These are phyloP conservation scores for Channallabes apus DNA, from an alignment of 2,797 vertebrate species.

Conservation along the genomic window DNA sequence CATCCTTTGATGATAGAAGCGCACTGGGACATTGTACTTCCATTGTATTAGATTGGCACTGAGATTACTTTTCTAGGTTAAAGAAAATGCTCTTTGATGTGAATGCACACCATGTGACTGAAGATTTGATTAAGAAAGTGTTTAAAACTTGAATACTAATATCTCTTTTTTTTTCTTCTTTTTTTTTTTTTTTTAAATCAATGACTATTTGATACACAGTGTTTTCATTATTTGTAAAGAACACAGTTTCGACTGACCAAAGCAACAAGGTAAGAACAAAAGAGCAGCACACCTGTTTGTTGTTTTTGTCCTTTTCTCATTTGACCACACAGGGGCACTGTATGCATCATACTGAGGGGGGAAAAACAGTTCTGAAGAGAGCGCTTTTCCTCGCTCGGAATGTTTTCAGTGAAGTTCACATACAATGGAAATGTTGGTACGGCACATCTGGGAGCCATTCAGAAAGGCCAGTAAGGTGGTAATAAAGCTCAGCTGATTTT, in stretches of 20 bases:
- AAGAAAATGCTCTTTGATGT: neutral
- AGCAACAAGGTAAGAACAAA: slow-evolving; percentile 41
- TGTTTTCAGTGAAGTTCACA: slow-evolving; percentile 28
- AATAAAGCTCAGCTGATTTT: slow-evolving; percentile 27
- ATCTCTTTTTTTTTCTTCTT: neutral
- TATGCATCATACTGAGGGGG: neutral
- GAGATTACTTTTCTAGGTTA: neutral
- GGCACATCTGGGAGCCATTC: slow-evolving; percentile 3
- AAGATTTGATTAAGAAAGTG: neutral
- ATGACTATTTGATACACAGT: neutral
- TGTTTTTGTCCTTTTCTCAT: slow-evolving; percentile 28
- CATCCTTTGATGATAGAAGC: neutral
- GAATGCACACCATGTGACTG: neutral
- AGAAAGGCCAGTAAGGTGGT: neutral
- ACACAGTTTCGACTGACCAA: neutral
- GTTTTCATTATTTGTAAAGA: neutral
- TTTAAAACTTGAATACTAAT: slow-evolving; percentile 2
- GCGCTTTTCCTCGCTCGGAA: neutral
- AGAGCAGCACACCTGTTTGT: slow-evolving; percentile 42
- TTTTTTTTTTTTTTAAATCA: neutral
- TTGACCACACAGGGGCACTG: slow-evolving; percentile 42
- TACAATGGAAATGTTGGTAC: slow-evolving; percentile 28
- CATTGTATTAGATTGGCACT: neutral
- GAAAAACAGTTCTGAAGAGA: neutral
- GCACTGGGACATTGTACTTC: neutral